phyloP scores from a whole-genome alignment of 2,797 vertebrate species.

The Discoglossus pictus region DNA sequence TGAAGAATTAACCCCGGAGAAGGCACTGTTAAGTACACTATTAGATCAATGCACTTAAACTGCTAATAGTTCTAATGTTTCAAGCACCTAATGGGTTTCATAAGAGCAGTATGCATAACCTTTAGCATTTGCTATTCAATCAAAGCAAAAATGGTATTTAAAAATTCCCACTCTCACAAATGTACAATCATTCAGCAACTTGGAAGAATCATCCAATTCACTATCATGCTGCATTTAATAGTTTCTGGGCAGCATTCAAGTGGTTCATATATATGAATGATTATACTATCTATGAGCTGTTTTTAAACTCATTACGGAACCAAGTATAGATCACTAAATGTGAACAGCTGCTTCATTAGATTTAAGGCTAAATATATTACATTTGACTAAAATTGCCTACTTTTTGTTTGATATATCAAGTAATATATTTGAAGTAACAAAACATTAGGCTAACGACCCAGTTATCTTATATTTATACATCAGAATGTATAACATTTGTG shows the following conservation, averaged over 20 bases:
- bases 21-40: constrained; percentile 7
- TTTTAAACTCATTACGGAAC: neutral
- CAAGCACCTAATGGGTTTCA: constrained; percentile 15
- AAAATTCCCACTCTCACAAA: no score
- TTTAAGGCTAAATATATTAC: no score
- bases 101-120: constrained; percentile 21
- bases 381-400: no score
- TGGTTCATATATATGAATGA: neutral
- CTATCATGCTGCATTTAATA: constrained; percentile 9
- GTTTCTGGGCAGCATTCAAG: constrained; percentile 2
- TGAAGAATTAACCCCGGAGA: constrained; percentile 19
- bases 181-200: constrained; percentile 15
- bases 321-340: no score
- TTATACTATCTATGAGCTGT: neutral
- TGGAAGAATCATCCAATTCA: no score
- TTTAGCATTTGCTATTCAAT: constrained; percentile 22
- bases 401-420: no score
- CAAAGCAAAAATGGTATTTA: neutral
- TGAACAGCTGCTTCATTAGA: no score
- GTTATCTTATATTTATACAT: no score
- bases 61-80: constrained; percentile 23
- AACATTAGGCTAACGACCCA: no score
- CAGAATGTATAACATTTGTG: no score
- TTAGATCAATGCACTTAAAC: constrained; percentile 24
- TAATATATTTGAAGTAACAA: no score